phyloP scores from a whole-genome alignment of 2,797 vertebrate genomes.

The Oreochromis mossambicus region DNA sequence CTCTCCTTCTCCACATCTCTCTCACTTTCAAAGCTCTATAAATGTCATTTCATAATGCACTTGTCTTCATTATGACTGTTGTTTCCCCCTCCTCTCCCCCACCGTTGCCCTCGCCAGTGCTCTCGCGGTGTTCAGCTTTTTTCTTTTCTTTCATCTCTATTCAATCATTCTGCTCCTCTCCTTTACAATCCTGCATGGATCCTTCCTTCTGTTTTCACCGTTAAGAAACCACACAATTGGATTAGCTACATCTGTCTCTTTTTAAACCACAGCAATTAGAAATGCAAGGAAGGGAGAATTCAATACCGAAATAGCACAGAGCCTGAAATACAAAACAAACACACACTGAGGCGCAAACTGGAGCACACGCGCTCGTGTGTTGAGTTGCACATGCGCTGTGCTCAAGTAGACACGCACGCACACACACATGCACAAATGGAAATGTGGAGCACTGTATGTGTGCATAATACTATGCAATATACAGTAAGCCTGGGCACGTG shows the following conservation, averaged over 20 bases:
- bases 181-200: slow-evolving; percentile 55
- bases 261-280: slow-evolving; percentile 75
- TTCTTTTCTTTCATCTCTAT: slow-evolving; percentile 63
- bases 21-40: slow-evolving; percentile 68
- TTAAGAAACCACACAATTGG: slow-evolving; percentile 74
- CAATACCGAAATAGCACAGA: slow-evolving; percentile 55
- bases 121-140: slow-evolving; percentile 48
- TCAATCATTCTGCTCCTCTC: slow-evolving; percentile 55
- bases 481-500: slow-evolving; percentile 21
- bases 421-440: slow-evolving; percentile 7
- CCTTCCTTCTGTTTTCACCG: slow-evolving; percentile 61
- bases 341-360: slow-evolving; percentile 28
- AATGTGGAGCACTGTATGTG: slow-evolving; percentile 5
- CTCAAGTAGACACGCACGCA: slow-evolving; percentile 3
- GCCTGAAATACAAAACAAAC: slow-evolving; percentile 11
- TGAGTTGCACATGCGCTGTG: slow-evolving; percentile 11
- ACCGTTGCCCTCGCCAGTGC: slow-evolving; percentile 51
- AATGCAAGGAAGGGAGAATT: slow-evolving; percentile 60
- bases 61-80: slow-evolving; percentile 72
- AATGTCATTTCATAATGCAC: slow-evolving; percentile 78
- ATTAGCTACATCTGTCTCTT: slow-evolving; percentile 76
- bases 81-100: slow-evolving; percentile 16
- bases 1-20: slow-evolving; percentile 53
- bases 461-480: slow-evolving; percentile 26
- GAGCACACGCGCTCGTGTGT: slow-evolving; percentile 15